These are phyloP conservation scores for Strigamia crassipes DNA, from an alignment of 2,888 invertebrate genomes.

Conservation along the genomic window DNA sequence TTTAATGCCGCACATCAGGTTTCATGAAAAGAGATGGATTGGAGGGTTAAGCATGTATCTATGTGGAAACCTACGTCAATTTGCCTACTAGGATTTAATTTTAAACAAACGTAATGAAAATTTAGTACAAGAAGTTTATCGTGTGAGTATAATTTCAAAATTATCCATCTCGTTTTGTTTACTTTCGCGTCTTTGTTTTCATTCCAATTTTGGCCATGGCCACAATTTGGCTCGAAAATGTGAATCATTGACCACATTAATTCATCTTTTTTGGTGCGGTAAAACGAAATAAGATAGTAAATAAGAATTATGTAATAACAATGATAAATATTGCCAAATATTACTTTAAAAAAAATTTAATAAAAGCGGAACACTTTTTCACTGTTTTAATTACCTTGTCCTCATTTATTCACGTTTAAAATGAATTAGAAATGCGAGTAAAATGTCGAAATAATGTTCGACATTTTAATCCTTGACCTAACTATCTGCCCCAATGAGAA, in stretches of 20 bases:
- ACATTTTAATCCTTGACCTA: constrained; percentile 24
- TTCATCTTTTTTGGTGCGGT: not conserved
- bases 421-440: not conserved
- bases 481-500: constrained; percentile 1
- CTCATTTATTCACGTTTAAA: not conserved
- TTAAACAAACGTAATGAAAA: not conserved
- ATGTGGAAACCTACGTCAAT: not conserved
- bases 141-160: not conserved
- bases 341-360: no score
- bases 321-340: no score
- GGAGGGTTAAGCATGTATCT: not conserved
- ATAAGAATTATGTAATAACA: not conserved
- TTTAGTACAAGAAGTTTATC: not conserved
- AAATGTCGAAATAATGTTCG: constrained; percentile 29
- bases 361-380: no score
- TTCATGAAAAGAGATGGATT: not conserved
- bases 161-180: not conserved
- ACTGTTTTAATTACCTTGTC: not conserved
- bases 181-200: not conserved
- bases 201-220: not conserved
- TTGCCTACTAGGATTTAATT: not conserved
- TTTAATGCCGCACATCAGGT: constrained; percentile 8
- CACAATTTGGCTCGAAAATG: not conserved
- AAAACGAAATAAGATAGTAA: not conserved
- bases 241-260: not conserved